phyloP scores from a whole-genome alignment of 2,888 invertebrate species.

The Nemurella pictetii region DNA sequence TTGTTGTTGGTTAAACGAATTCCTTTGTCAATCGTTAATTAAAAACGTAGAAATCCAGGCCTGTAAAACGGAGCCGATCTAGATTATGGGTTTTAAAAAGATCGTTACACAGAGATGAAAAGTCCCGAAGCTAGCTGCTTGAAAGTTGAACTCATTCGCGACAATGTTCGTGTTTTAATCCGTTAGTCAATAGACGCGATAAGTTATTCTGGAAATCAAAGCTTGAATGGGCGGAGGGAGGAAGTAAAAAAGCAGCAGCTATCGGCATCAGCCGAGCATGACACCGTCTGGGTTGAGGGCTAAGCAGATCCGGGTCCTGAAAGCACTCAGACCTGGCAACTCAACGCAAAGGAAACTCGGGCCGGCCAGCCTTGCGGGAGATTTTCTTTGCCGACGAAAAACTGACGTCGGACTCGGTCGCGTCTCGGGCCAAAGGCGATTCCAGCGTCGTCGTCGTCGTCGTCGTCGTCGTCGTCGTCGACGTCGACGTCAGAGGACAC shows the following conservation, averaged over 20 bases:
- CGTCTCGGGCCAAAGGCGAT: constrained; percentile 40
- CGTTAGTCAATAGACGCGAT: not conserved
- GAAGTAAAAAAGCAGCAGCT: not conserved
- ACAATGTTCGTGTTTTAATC: not conserved
- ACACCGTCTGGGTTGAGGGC: not conserved
- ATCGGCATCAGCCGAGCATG: constrained; percentile 11
- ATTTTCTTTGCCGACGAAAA: constrained; percentile 17
- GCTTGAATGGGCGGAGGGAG: not conserved
- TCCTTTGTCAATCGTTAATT: not conserved
- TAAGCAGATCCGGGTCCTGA: not conserved
- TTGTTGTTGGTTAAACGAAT: not conserved
- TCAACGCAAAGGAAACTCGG: not conserved
- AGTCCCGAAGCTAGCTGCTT: not conserved
- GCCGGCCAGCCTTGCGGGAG: constrained; percentile 12
- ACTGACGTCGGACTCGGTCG: constrained; percentile 4
- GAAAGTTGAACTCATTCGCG: not conserved
- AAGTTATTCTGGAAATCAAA: not conserved
- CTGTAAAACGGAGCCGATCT: not conserved
- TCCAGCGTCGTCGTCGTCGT: constrained; percentile 33
- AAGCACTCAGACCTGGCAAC: constrained; percentile 18
- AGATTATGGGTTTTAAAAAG: not conserved
- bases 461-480: not conserved
- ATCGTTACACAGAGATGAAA: not conserved
- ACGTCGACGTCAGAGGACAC: constrained; percentile 31
- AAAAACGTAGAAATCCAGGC: not conserved